Evolutionary conservation across 2,888 invertebrate species (phyloP).

Genomic region (Nemotelus nigrinus): DNA sequence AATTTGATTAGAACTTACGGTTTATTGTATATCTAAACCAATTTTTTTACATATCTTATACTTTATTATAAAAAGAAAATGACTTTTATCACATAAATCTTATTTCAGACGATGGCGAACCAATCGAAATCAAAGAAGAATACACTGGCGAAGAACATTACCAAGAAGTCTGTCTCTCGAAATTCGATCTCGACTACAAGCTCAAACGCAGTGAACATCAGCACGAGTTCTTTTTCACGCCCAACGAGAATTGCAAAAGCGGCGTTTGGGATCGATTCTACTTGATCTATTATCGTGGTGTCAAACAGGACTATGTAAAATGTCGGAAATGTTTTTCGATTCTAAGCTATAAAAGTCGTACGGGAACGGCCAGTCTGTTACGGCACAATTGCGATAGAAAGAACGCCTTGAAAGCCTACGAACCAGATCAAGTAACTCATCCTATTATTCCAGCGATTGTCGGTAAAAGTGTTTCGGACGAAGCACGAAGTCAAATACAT

Average conservation of each 20-base stretch:
- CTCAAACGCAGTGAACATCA: conserved; percentile 37
- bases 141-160: conserved; percentile 20
- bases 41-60: no score
- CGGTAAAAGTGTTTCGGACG: conserved; percentile 27
- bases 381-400: conserved; percentile 48
- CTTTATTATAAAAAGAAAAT: no score
- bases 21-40: no score
- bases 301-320: conserved; percentile 48
- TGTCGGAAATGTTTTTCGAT: conserved; percentile 48
- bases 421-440: conserved; percentile 12
- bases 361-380: conserved; percentile 49
- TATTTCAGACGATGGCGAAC: conserved; percentile 38
- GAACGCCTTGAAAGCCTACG: conserved; percentile 33
- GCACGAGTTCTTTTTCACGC: conserved; percentile 38
- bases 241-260: conserved; percentile 44
- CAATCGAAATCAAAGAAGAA: conserved; percentile 37
- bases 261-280: conserved; percentile 49
- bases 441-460: conserved; percentile 9
- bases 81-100: no score
- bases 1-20: no score
- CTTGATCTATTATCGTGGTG: conserved; percentile 49
- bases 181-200: conserved; percentile 38
- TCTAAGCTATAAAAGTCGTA: conserved; percentile 49
- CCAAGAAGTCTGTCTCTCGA: conserved; percentile 33
- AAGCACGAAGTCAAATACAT: conserved; percentile 29